Evolutionary conservation across 35 echinoderm and acorn worm species (phyloP), one percentile per base, ranked within the genome.

Genomic region (Heliocidaris tuberculata): DNA sequence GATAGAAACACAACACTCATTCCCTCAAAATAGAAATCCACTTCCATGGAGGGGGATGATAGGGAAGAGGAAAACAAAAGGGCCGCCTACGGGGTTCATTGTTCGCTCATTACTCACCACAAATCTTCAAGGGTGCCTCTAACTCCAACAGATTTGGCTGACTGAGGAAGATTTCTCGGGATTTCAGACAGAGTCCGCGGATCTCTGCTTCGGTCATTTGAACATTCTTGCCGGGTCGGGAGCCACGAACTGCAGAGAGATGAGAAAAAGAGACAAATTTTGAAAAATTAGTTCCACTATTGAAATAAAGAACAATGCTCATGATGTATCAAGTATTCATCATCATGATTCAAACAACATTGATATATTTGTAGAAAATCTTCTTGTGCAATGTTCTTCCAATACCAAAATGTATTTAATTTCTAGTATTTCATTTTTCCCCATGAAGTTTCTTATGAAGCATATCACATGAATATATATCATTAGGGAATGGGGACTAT

Each of bases 161-260:
- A 94, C 96, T 99, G 95, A 99, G 98, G 94, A 99, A 99, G 30
- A 99, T 94, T 99, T 99, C 98, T 95, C 98, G 92, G 9, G 98
- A 99, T 95, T 99, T 99, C 31, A 99, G 92, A 99, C 98, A 99
- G 42, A 99, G 95, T 27, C 98, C 96, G 85, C 98, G 96, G 54
- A 99, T 97, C 90, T 99, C 98, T 92, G 94, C 92, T 95, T 99
- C 98, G 94, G 96, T 96, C 85, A 99, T 87, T 94, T 97, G 95
- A 71, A 99, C 98, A 99, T 97, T 99, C 92, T 97, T 97, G 32
- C 98, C 98, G 56, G 98, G 98, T 96, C 96, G 95, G 32, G 95
- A 47, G 32, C 98, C 98, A 94, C 98, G 95, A 92, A 97, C 98
- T 99, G 95, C 13, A 94, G 86, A 93, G 35, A 93, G 70, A 54